phyloP scores from a whole-genome alignment of 2,797 vertebrate species.

The Sternarchorhynchus goeldii region DNA sequence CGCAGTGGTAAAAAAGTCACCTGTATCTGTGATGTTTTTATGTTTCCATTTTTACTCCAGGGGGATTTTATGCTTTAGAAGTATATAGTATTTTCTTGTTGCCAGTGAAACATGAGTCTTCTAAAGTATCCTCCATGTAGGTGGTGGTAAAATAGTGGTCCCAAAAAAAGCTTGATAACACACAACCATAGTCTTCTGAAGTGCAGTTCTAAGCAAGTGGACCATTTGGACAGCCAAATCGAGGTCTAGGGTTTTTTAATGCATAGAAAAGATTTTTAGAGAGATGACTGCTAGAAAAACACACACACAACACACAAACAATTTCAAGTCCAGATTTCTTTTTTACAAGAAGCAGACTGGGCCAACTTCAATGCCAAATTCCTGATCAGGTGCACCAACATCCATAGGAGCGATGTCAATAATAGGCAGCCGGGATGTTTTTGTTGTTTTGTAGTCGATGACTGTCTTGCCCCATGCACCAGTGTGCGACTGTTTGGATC shows the following conservation, averaged over 20 bases:
- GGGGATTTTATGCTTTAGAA: constrained; percentile 82
- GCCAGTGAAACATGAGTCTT: constrained; percentile 85
- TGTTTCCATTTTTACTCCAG: constrained; percentile 62
- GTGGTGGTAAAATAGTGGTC: constrained; percentile 80
- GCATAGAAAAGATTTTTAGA: constrained; percentile 84
- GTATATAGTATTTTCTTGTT: constrained; percentile 89
- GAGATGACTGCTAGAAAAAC: constrained; percentile 94
- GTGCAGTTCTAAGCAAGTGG: constrained; percentile 89
- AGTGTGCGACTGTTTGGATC: constrained; percentile 78
- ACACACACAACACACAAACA: constrained; percentile 81
- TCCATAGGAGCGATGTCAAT: constrained; percentile 89
- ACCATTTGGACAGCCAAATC: constrained; percentile 79
- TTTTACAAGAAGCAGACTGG: constrained; percentile 97
- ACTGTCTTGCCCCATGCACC: constrained; percentile 86
- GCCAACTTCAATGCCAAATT: constrained; percentile 84
- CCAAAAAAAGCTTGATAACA: constrained; percentile 64
- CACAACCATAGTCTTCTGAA: constrained; percentile 78
- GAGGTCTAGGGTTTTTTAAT: constrained; percentile 79
- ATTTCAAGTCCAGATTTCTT: constrained; percentile 98
- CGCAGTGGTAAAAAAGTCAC: constrained; percentile 79
- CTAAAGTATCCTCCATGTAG: constrained; percentile 81
- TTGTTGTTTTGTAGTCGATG: constrained; percentile 87
- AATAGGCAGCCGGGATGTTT: constrained; percentile 86
- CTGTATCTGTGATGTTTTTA: constrained; percentile 65
- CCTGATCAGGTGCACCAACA: constrained; percentile 84